These are phyloP conservation scores for Haliaeetus albicilla DNA, from an alignment of 2,797 vertebrate genomes.

Conservation along the genomic window DNA sequence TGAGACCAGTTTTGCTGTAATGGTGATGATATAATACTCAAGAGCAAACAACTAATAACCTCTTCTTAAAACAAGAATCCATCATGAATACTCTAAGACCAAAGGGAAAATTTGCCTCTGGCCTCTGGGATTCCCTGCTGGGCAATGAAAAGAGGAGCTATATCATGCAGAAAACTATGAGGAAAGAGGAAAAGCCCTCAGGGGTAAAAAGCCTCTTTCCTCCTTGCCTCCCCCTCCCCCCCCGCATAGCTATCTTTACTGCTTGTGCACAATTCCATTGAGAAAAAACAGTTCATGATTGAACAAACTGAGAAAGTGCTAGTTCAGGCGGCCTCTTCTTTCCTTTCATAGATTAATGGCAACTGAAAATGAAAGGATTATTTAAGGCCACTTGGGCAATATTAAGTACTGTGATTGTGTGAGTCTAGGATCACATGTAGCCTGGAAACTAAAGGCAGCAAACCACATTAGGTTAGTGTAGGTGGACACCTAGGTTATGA, in stretches of 20 bases:
- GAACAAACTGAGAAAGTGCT: slow-evolving; percentile 59
- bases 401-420: slow-evolving; percentile 31
- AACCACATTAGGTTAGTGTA: slow-evolving; percentile 2
- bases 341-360: slow-evolving; percentile 31
- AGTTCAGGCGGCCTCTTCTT: slow-evolving; percentile 34
- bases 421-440: neutral
- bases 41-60: slow-evolving; percentile 64
- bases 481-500: slow-evolving; percentile 26
- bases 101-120: slow-evolving; percentile 39
- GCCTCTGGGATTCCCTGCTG: slow-evolving; percentile 40
- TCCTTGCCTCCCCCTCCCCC: neutral
- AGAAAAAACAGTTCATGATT: slow-evolving; percentile 21
- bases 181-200: slow-evolving; percentile 30
- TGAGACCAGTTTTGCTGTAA: slow-evolving; percentile 42
- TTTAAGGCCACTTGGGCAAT: slow-evolving; percentile 51
- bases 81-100: slow-evolving; percentile 27
- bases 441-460: slow-evolving; percentile 31
- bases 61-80: slow-evolving; percentile 53
- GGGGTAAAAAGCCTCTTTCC: slow-evolving; percentile 12
- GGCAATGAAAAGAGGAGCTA: slow-evolving; percentile 47
- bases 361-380: slow-evolving; percentile 53
- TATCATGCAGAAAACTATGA: slow-evolving; percentile 47
- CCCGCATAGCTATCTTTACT: slow-evolving; percentile 18
- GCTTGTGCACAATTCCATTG: slow-evolving; percentile 30
- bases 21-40: slow-evolving; percentile 64